Percentiles rank a stretch among this genome's conserved stretches.
phyloP scores from a whole-genome alignment of 1,140 invertebrate species.

The Patella vulgata region DNA sequence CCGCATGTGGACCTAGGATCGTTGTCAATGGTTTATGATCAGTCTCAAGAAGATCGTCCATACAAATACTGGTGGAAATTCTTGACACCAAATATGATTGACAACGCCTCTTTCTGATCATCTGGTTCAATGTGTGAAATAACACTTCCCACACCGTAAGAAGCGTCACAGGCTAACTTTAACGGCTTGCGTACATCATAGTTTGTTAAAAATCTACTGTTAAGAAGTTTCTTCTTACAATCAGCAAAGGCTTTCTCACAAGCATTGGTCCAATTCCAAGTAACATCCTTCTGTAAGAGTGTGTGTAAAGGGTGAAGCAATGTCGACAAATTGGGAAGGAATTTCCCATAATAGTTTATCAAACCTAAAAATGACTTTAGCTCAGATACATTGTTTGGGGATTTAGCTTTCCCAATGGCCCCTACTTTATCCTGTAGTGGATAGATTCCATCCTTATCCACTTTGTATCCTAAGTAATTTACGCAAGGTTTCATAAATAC shows the following conservation, averaged over 20 bases:
- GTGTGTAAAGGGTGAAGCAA: slow-evolving; percentile 7
- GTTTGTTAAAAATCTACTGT: slow-evolving; percentile 13
- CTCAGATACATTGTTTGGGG: too few species aligned
- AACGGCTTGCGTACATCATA: slow-evolving; percentile 17
- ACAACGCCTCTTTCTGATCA: slow-evolving; percentile 60
- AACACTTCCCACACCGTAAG: slow-evolving; percentile 23
- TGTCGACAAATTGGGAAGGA: slow-evolving; percentile 18
- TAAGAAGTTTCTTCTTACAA: slow-evolving; percentile 34
- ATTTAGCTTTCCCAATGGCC: background rate
- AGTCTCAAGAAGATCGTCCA: slow-evolving; percentile 45
- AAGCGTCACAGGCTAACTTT: slow-evolving; percentile 18
- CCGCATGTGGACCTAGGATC: slow-evolving; percentile 31
- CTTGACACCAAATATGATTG: slow-evolving; percentile 67
- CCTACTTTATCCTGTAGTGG: background rate
- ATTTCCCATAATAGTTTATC: slow-evolving; percentile 20
- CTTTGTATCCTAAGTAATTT: background rate
- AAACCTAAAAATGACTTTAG: slow-evolving; percentile 26
- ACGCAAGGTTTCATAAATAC: background rate
- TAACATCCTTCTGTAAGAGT: slow-evolving; percentile 4
- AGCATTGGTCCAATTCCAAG: slow-evolving; percentile 10
- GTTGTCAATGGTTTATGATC: slow-evolving; percentile 57
- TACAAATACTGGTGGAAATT: slow-evolving; percentile 69
- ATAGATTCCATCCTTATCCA: background rate
- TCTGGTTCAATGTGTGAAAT: slow-evolving; percentile 24
- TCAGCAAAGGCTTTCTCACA: slow-evolving; percentile 25